These are phyloP conservation scores for Athetis lepigone DNA, from an alignment of 2,888 invertebrate species.

Conservation along the genomic window DNA sequence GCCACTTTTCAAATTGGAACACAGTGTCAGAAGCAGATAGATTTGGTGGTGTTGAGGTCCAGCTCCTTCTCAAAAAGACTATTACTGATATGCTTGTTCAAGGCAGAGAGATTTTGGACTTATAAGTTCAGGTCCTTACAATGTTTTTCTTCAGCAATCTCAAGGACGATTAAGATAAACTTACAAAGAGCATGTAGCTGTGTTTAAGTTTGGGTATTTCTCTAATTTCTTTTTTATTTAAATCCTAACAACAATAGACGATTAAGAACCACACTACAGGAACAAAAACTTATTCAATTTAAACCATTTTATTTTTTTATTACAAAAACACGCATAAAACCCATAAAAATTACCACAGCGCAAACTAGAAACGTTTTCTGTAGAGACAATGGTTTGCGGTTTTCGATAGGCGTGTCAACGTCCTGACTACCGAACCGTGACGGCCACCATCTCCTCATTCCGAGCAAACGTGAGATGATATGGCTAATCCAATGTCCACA, in stretches of 20 bases:
- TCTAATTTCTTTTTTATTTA: too few relatives aligned
- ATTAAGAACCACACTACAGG: not conserved
- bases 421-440: constrained; percentile 80
- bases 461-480: constrained; percentile 63
- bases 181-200: too few relatives aligned
- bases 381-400: constrained; percentile 84
- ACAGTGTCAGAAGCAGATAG: too few relatives aligned
- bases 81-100: too few relatives aligned
- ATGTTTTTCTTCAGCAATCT: too few relatives aligned
- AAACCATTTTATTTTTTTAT: not conserved
- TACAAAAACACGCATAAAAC: constrained; percentile 15
- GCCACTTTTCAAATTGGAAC: too few relatives aligned
- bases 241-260: not conserved
- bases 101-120: too few relatives aligned
- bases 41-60: too few relatives aligned
- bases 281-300: not conserved
- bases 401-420: constrained; percentile 86
- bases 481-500: constrained; percentile 46
- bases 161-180: too few relatives aligned
- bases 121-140: too few relatives aligned
- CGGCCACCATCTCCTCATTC: constrained; percentile 70
- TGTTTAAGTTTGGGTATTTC: too few relatives aligned
- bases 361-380: constrained; percentile 65
- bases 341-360: constrained; percentile 45
- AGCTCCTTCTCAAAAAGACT: too few relatives aligned